Percentiles rank a stretch among this genome's conserved stretches.
phyloP scores from a whole-genome alignment of 2,888 invertebrate species.

The Oxyteleia sp. region DNA sequence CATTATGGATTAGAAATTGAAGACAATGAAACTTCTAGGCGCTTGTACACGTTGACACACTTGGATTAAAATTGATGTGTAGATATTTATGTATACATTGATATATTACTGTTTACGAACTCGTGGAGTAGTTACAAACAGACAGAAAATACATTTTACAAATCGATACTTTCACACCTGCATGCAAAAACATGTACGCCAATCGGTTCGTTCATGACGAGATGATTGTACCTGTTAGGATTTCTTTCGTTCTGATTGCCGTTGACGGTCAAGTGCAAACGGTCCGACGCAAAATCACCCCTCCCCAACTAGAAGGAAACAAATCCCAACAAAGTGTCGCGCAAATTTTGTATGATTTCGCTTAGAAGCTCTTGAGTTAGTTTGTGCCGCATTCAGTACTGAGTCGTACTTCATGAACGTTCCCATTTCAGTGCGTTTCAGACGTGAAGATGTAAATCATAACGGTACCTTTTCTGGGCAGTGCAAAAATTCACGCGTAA shows the following conservation, averaged over 20 bases:
- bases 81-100: slow-evolving; percentile 63
- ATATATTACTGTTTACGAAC: slow-evolving; percentile 55
- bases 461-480: slow-evolving; percentile 52
- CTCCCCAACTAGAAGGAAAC: slow-evolving; percentile 1
- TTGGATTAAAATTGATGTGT: slow-evolving; percentile 69
- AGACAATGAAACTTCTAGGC: slow-evolving; percentile 57
- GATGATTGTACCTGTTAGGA: slow-evolving; percentile 84
- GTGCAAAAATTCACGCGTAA: slow-evolving; percentile 44
- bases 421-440: slow-evolving; percentile 63
- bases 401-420: slow-evolving; percentile 46
- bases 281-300: neutral
- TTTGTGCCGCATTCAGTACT: slow-evolving; percentile 42
- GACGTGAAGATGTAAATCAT: slow-evolving; percentile 67
- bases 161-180: slow-evolving; percentile 83
- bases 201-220: slow-evolving; percentile 80
- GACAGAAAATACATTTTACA: slow-evolving; percentile 77
- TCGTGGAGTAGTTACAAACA: slow-evolving; percentile 62
- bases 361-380: slow-evolving; percentile 51
- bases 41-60: slow-evolving; percentile 49
- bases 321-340: slow-evolving; percentile 32
- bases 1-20: slow-evolving; percentile 47
- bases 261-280: neutral
- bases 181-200: slow-evolving; percentile 76
- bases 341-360: slow-evolving; percentile 23
- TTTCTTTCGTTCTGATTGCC: slow-evolving; percentile 78